Conservation (phyloP, 2,113 vertebrate genomes). For the Indicator indicator region DNA sequence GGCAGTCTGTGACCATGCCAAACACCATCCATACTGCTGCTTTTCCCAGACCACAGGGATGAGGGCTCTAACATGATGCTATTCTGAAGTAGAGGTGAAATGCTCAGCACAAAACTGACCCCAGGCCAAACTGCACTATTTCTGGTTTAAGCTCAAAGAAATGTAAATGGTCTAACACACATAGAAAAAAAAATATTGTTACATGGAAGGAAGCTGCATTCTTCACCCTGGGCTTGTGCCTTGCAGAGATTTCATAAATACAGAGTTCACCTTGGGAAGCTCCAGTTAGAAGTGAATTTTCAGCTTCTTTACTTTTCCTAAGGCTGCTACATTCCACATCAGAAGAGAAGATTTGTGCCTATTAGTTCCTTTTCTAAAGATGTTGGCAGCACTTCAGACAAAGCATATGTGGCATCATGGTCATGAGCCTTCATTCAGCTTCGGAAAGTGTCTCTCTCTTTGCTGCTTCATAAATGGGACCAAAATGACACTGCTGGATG, state of each 20-base stretch:
- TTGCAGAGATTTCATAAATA: background rate
- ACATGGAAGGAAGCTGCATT: background rate
- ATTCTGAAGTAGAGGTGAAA: background rate
- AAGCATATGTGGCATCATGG: fast-evolving
- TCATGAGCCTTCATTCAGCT: background rate
- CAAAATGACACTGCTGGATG: background rate
- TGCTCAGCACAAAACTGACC: background rate
- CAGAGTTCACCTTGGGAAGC: background rate
- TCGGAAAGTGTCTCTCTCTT: background rate
- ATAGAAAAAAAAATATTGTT: background rate
- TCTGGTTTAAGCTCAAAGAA: background rate
- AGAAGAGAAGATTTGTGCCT: background rate
- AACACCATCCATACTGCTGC: background rate
- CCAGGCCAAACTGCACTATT: background rate
- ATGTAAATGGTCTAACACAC: background rate
- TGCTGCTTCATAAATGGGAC: background rate
- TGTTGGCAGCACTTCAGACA: background rate
- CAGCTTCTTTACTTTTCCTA: background rate
- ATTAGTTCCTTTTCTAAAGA: background rate
- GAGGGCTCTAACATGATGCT: background rate
- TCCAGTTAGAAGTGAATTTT: background rate
- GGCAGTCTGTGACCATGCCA: background rate
- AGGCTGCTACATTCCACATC: background rate
- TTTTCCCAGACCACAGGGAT: background rate
- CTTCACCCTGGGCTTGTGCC: background rate